A percentile compares a stretch with the other conserved stretches of the same genome.
phyloP scores from a whole-genome alignment of 2,797 vertebrate species.

The Petrocephalus schoutedeni region DNA sequence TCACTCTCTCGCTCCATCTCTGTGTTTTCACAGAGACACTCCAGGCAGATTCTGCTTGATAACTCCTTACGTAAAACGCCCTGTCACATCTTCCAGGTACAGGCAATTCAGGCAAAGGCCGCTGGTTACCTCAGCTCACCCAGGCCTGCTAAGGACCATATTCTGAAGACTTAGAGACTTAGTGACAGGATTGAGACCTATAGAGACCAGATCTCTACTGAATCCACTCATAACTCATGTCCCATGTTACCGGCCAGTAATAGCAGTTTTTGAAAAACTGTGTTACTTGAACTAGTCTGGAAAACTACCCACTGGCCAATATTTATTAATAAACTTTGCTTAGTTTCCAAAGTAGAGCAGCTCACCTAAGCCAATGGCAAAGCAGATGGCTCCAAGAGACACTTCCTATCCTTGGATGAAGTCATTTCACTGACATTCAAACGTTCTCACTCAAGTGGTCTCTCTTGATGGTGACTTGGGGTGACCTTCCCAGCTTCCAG shows the following conservation, averaged over 20 bases:
- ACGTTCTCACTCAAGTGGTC: neutral
- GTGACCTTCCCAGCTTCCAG: neutral
- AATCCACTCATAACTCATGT: neutral
- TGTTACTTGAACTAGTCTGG: neutral
- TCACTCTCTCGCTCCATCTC: neutral
- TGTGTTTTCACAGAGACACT: neutral
- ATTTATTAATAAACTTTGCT: neutral
- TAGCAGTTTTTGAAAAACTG: neutral
- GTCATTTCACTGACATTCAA: neutral
- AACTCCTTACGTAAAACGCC: neutral
- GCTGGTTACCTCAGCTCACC: neutral
- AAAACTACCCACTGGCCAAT: constrained; percentile 7
- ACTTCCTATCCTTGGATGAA: neutral
- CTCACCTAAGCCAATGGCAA: constrained; percentile 1
- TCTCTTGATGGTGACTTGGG: neutral
- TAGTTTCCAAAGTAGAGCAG: neutral
- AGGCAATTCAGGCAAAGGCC: neutral
- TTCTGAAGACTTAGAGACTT: neutral
- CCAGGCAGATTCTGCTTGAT: neutral
- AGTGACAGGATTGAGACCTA: neutral
- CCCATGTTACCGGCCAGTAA: neutral
- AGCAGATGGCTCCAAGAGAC: neutral
- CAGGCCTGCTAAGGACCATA: neutral
- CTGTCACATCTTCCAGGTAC: neutral
- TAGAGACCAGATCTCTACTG: neutral